Base-by-base conservation (phyloP, 2,113 vertebrate genomes). In the Nasalis larvatus region DNA sequence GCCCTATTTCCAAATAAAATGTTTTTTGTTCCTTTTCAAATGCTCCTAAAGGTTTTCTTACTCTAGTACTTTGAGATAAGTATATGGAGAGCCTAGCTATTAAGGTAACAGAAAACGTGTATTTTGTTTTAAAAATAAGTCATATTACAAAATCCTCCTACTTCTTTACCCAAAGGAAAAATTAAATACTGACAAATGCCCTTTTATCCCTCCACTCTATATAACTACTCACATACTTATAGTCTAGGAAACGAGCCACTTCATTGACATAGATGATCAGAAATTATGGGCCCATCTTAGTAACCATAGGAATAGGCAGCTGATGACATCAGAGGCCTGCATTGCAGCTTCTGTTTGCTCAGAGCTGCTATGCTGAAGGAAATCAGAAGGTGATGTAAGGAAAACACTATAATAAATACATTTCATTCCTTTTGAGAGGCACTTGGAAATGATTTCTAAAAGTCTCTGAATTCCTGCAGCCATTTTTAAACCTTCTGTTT, bases 121-220 rank as follows among this genome's bases (percentile, higher is more conserved):
- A 68, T 18, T 83, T 95, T 76, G 32, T 47, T 80, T 94, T 73
- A 96, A 92, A 83, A 96, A 84, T 73, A 42, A 93, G 73, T 73
- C 82, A 21, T 83, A 86, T 81, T 30, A 73, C 32, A 89, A 73
- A 45, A 68, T 73, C 27, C 52, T 87, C 66, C 68, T 40, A 52
- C 45, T 83, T 83, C n/a, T 54, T 85, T 86, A 92, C 73, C 12
- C 49, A 54, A 76, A 89, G 35, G 66, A 86, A 82, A 94, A 42
- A 95, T 20, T 69, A 76, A 81, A 89, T 82, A 81, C 23, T 89
- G 78, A 74, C 35, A 87, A 40, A 82, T 32, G 12, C 11, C 74
- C n/a, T 58, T 92, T 96, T 49, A 45, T 71, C n/a, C 54, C 45
- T 73, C 60, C 69, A 60, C 37, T 93, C 60, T 73, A 7, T 25